Conservation (phyloP, 1,140 invertebrate genomes). For the Hypsibius dujardini region DNA sequence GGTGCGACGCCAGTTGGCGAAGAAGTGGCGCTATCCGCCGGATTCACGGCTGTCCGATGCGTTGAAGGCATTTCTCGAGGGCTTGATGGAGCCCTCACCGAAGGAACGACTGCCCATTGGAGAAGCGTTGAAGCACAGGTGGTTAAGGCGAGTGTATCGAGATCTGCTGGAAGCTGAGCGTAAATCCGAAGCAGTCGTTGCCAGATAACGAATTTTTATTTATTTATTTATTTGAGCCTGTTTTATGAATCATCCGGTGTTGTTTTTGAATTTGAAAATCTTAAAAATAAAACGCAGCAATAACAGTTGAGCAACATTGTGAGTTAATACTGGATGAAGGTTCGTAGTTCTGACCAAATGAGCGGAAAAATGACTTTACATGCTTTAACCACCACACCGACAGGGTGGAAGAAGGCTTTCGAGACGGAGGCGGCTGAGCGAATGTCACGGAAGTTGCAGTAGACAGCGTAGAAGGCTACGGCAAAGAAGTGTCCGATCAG, state of each 20-base stretch:
- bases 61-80: constrained; percentile 6
- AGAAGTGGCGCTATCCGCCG: constrained; percentile 45
- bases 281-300: constrained; percentile 1
- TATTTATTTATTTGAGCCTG: too few relatives aligned
- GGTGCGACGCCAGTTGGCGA: constrained; percentile 51
- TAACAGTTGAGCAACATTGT: too few relatives aligned
- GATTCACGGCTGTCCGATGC: neutral
- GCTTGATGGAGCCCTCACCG: constrained; percentile 7
- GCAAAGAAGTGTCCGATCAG: constrained; percentile 30
- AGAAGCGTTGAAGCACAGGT: neutral
- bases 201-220: too few relatives aligned
- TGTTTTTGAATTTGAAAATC: neutral
- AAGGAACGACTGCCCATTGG: neutral
- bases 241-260: too few relatives aligned
- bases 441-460: constrained; percentile 10
- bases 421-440: neutral
- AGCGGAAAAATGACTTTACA: constrained; percentile 18
- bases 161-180: too few relatives aligned
- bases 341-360: constrained; percentile 17
- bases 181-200: too few relatives aligned
- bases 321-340: neutral
- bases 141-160: neutral
- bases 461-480: constrained; percentile 24
- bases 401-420: neutral
- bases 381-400: neutral